These are phyloP conservation scores for Sthenelais limicola DNA, from an alignment of 2,888 invertebrate genomes.

Conservation along the genomic window DNA sequence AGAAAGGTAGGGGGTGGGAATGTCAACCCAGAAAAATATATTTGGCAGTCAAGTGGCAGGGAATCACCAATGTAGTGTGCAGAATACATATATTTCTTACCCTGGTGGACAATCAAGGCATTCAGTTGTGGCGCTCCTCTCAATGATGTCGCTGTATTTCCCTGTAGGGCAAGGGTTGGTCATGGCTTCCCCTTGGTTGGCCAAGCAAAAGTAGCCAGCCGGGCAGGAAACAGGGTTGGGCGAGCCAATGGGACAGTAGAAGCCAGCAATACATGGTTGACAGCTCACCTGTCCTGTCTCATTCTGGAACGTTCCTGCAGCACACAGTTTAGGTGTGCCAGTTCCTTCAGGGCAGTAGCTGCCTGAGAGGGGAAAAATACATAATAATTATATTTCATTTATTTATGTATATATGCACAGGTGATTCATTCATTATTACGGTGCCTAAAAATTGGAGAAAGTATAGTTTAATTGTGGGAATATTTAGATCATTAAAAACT, in stretches of 20 bases:
- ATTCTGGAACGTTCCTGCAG: conserved; percentile 56
- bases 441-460: too few relatives aligned
- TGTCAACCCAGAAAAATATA: too few relatives aligned
- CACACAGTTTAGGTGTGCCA: conserved; percentile 55
- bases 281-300: conserved; percentile 58
- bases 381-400: too few relatives aligned
- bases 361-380: conserved; percentile 57
- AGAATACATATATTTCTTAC: too few relatives aligned
- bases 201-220: conserved; percentile 62
- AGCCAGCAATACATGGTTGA: conserved; percentile 60
- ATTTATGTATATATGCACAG: too few relatives aligned
- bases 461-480: too few relatives aligned
- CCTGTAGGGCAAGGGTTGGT: conserved; percentile 65
- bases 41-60: conserved; percentile 1
- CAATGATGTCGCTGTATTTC: conserved; percentile 66
- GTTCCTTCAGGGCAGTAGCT: conserved; percentile 65
- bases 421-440: too few relatives aligned
- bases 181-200: conserved; percentile 48
- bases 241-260: conserved; percentile 66
- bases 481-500: too few relatives aligned
- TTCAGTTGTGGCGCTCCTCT: conserved; percentile 51
- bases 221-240: conserved; percentile 64
- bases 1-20: too few relatives aligned
- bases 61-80: neutral
- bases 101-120: conserved; percentile 66